Conservation (phyloP, 2,113 vertebrate genomes). For the Crotalus tigris region DNA sequence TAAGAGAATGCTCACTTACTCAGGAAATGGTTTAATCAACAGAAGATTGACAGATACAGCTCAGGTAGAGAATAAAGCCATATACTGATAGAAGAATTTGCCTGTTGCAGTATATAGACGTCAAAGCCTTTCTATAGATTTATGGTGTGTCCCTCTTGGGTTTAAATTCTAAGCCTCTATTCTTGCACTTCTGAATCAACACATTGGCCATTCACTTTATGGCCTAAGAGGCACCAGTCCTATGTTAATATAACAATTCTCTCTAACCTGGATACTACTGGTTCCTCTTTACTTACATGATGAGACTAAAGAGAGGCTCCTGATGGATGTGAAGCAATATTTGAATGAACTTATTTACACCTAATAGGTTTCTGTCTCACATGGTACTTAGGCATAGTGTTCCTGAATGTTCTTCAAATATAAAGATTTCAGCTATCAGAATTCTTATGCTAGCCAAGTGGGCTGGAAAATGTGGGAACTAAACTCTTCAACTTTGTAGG, state of each 20-base stretch:
- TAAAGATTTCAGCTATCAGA: not conserved
- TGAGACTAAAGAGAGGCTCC: not conserved
- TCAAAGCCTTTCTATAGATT: not conserved
- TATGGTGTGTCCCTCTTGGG: not conserved
- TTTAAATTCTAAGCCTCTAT: not conserved
- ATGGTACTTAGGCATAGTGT: not conserved
- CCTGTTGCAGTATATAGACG: not conserved
- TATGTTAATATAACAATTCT: not conserved
- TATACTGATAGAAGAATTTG: not conserved
- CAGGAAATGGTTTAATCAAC: not conserved
- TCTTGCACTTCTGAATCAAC: not conserved
- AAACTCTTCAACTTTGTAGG: not conserved
- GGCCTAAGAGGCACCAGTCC: not conserved
- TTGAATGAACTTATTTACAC: not conserved
- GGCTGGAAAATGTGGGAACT: not conserved
- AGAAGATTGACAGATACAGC: not conserved
- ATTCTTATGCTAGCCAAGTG: not conserved
- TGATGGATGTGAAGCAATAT: not conserved
- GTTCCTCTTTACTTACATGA: not conserved
- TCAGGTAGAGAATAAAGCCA: not conserved
- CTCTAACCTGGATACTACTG: not conserved
- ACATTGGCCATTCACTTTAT: not conserved
- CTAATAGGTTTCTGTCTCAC: not conserved
- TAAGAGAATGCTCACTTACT: not conserved
- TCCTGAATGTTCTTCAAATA: not conserved